A percentile compares a stretch with the other conserved stretches of the same genome.
Conservation (phyloP, 1,140 invertebrate genomes). For the Heliconius congener region DNA sequence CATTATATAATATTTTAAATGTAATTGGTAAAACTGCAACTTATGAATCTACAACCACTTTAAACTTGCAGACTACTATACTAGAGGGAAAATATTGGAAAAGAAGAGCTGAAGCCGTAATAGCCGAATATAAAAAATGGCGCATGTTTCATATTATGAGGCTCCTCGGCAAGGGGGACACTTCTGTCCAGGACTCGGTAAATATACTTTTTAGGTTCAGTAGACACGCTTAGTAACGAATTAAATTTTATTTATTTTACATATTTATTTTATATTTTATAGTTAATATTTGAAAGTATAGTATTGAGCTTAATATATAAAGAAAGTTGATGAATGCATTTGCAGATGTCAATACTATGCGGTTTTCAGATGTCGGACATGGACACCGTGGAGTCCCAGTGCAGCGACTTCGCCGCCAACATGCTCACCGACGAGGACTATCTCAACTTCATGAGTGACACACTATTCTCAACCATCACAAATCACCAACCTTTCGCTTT, state of each 20-base stretch:
- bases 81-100: slow-evolving; percentile 99
- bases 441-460: slow-evolving; percentile 94
- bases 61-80: slow-evolving; percentile 89
- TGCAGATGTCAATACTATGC: slow-evolving; percentile 56
- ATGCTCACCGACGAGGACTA: slow-evolving; percentile 94
- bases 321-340: slow-evolving; percentile 31
- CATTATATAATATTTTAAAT: not conserved
- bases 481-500: slow-evolving; percentile 96
- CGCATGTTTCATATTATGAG: slow-evolving; percentile 95
- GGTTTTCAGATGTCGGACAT: slow-evolving; percentile 87
- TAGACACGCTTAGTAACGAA: not conserved
- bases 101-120: slow-evolving; percentile 96
- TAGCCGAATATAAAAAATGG: slow-evolving; percentile 99
- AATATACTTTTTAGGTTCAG: slow-evolving; percentile 41
- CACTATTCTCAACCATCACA: slow-evolving; percentile 93
- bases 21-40: not conserved
- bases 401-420: slow-evolving; percentile 83
- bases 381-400: slow-evolving; percentile 88
- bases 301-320: not conserved
- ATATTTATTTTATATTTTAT: not conserved
- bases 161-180: slow-evolving; percentile 87
- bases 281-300: not conserved
- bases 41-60: too few relatives aligned
- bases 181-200: slow-evolving; percentile 90
- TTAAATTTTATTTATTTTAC: not conserved